Percentiles rank a stretch among this genome's conserved stretches.
These are phyloP conservation scores for Aphodius granarius DNA, from an alignment of 2,888 invertebrate species.

Conservation along the genomic window DNA sequence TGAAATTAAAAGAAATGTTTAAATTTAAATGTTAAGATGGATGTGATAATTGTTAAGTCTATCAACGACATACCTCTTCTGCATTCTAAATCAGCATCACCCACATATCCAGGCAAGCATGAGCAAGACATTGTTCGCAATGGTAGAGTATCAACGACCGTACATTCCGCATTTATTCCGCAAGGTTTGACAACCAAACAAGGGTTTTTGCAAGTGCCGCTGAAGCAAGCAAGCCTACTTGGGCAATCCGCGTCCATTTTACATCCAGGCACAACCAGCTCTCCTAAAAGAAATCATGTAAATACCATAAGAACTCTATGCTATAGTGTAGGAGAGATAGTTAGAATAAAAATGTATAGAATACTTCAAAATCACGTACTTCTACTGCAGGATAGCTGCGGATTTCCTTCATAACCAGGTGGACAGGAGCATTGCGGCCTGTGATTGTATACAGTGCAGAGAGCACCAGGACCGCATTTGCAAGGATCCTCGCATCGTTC, in stretches of 20 bases:
- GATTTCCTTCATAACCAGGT: slow-evolving; percentile 79
- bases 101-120: slow-evolving; percentile 79
- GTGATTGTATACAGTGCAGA: slow-evolving; percentile 78
- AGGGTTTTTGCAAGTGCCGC: slow-evolving; percentile 77
- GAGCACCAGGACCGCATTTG: slow-evolving; percentile 75
- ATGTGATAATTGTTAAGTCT: neutral
- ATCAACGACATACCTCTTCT: slow-evolving; percentile 65
- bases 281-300: slow-evolving; percentile 49
- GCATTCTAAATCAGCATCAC: slow-evolving; percentile 86
- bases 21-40: neutral
- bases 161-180: slow-evolving; percentile 78
- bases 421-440: slow-evolving; percentile 79
- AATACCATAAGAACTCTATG: slow-evolving; percentile 23
- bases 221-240: slow-evolving; percentile 82
- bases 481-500: slow-evolving; percentile 84
- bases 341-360: neutral
- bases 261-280: slow-evolving; percentile 65
- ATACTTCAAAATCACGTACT: slow-evolving; percentile 49
- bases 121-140: slow-evolving; percentile 86
- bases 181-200: slow-evolving; percentile 78
- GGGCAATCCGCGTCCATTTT: slow-evolving; percentile 81
- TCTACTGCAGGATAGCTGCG: slow-evolving; percentile 66
- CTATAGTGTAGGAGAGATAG: slow-evolving; percentile 7
- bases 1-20: slow-evolving; percentile 18
- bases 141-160: slow-evolving; percentile 83